These are phyloP conservation scores for Rousettus madagascariensis DNA, from an alignment of 2,797 vertebrate species.

Conservation along the genomic window DNA sequence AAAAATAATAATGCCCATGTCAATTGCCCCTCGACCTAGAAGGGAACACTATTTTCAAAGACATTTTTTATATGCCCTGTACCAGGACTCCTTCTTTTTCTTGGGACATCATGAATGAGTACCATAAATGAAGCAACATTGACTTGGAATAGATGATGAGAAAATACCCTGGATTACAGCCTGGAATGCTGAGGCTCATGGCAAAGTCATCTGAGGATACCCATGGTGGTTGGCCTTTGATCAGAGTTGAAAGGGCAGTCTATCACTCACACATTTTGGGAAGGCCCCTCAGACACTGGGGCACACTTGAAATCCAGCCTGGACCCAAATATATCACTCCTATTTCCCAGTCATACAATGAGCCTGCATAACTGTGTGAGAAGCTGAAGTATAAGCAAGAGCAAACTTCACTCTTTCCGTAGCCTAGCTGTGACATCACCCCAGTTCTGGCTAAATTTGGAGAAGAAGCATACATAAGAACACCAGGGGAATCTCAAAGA, in stretches of 20 bases:
- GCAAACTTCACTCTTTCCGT: neutral
- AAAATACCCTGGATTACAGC: neutral
- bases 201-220: neutral
- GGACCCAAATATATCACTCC: constrained; percentile 18
- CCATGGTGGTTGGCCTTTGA: neutral
- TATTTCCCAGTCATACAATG: constrained; percentile 44
- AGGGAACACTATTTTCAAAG: neutral
- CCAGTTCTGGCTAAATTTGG: neutral
- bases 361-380: constrained; percentile 36
- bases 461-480: neutral
- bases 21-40: neutral
- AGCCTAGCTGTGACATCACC: neutral
- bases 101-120: neutral
- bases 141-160: neutral
- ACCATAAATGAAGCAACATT: neutral
- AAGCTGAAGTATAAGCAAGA: constrained; percentile 25
- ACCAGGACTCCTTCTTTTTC: neutral
- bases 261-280: neutral
- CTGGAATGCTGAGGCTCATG: neutral
- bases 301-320: constrained; percentile 51
- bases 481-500: neutral
- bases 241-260: neutral
- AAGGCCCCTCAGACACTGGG: neutral
- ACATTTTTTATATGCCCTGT: neutral
- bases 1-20: neutral